Evolutionary conservation across 2,113 vertebrate species (phyloP).

Genomic region (Orthonyx spaldingii): DNA sequence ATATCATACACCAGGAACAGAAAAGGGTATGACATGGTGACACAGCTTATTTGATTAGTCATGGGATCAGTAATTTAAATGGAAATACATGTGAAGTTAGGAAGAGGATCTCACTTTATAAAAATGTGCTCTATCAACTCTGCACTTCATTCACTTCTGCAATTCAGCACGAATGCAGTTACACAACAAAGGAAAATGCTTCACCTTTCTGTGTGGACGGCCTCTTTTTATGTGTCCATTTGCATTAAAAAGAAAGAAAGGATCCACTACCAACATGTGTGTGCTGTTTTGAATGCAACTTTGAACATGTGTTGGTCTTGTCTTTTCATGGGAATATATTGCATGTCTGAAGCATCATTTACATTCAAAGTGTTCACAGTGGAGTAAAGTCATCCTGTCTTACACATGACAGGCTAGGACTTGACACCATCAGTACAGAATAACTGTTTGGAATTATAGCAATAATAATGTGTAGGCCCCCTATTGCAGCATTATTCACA

Average conservation of each 20-base stretch:
- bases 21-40: neutral
- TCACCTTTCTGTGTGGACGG: neutral
- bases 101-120: neutral
- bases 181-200: neutral
- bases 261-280: neutral
- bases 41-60: neutral
- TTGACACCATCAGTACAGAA: neutral
- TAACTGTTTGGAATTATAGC: neutral
- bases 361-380: neutral
- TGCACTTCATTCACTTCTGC: neutral
- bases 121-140: neutral
- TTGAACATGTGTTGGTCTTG: neutral
- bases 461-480: neutral
- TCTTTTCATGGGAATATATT: neutral
- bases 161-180: neutral
- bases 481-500: neutral
- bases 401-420: neutral
- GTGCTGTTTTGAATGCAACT: neutral
- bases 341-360: neutral
- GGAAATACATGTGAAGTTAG: neutral
- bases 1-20: neutral
- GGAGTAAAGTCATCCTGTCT: neutral
- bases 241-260: neutral
- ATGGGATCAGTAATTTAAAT: neutral
- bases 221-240: neutral